phyloP scores from a whole-genome alignment of 2,888 invertebrate species.

The Antitype chi region DNA sequence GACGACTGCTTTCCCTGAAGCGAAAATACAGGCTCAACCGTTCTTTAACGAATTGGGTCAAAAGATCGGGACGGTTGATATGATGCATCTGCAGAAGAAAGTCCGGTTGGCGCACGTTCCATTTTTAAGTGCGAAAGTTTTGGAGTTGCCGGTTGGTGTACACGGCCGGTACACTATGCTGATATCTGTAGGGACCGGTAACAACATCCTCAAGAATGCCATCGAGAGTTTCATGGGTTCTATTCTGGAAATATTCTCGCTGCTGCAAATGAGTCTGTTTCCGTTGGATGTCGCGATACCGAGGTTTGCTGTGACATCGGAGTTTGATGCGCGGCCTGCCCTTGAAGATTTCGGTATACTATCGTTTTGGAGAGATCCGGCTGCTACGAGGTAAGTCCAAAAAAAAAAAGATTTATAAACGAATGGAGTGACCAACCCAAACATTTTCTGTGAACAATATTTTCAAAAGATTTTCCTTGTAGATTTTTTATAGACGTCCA shows the following conservation, averaged over 20 bases:
- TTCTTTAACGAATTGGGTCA: conserved; percentile 69
- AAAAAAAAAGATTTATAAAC: neutral
- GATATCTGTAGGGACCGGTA: conserved; percentile 63
- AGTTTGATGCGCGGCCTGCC: conserved; percentile 63
- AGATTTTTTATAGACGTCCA: neutral
- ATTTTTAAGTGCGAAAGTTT: conserved; percentile 65
- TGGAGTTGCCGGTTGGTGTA: conserved; percentile 72
- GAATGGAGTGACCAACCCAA: neutral
- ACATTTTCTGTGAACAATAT: neutral
- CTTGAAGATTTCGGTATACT: conserved; percentile 66
- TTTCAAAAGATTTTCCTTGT: neutral
- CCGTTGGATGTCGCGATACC: conserved; percentile 73
- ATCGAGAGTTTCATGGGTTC: conserved; percentile 62
- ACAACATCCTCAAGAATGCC: conserved; percentile 44
- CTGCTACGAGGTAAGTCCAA: conserved; percentile 63
- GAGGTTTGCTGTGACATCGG: conserved; percentile 64
- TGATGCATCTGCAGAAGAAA: conserved; percentile 67
- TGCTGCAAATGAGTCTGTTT: conserved; percentile 63
- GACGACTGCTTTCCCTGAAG: conserved; percentile 68
- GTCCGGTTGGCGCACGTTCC: conserved; percentile 68
- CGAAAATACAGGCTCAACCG: conserved; percentile 56
- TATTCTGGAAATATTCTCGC: conserved; percentile 64
- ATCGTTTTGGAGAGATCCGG: conserved; percentile 66
- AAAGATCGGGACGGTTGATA: conserved; percentile 66
- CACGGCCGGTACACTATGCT: conserved; percentile 70